Base-by-base conservation (phyloP, 2,797 vertebrate species). In the Synanceia verrucosa region DNA sequence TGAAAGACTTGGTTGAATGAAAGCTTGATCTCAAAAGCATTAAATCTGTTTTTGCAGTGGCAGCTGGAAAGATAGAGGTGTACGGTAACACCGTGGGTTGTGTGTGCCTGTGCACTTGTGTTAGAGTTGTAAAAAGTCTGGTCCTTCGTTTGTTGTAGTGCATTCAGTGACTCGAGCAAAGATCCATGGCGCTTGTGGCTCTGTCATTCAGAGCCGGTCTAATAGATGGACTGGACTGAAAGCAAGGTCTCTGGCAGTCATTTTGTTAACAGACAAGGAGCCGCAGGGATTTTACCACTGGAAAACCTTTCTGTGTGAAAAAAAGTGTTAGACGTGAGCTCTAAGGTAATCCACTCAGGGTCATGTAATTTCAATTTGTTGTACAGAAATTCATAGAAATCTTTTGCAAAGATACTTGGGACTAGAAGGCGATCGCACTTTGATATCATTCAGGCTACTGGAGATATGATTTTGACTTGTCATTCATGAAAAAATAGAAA, bases 11-110 rank as follows among this genome's bases (percentile, higher is more conserved):
- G 53, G 65, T 41, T 5, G 21, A 50, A 55, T 46, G 62, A 67
- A 52, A 73, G 61, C 52, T 76, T 74, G 55, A 85, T 81, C 72
- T 87, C 53, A 79, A 73, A 84, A 81, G 70, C 68, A 70, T 82
- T 70, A 82, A 77, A 87, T 83, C 24, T 5, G 0, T 56, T 79
- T 76, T 62, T 47, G 39, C 47, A 55, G 64, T 1, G 2, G 70
- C 58, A 60, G 64, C 34, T 41, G 70, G 12, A 64, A 34, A 76
- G 36, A 69, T 72, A 69, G 64, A 76, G 47, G 57, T 72, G 9
- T 57, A 28, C 0, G 8, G 63, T 26, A 73, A 69, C 70, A 57
- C 9, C 0, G 12, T 46, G 44, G 52, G 48, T 26, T 81, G 23
- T 57, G 31, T 78, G 28, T 61, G n/a, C n/a, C n/a, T n/a, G 50